Conservation (phyloP, 2,888 invertebrate genomes). For the Petrophora chlorosata region DNA sequence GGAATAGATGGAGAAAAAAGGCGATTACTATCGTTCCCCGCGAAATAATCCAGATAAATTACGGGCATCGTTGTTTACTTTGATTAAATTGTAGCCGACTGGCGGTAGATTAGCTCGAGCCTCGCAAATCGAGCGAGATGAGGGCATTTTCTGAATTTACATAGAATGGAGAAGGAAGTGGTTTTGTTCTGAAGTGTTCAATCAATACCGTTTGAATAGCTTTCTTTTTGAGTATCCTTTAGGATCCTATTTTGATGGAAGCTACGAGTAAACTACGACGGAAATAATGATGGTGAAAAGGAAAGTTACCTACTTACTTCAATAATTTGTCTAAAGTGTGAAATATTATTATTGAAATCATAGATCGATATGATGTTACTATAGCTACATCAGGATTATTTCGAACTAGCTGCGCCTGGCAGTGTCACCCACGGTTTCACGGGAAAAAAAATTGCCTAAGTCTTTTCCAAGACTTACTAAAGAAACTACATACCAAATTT, state of each 20-base stretch:
- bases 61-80: slow-evolving; percentile 79
- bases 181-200: slow-evolving; percentile 53
- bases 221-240: slow-evolving; percentile 13
- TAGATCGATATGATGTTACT: too few species aligned
- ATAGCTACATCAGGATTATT: too few species aligned
- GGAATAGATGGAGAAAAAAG: slow-evolving; percentile 71
- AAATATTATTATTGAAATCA: too few species aligned
- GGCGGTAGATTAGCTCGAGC: slow-evolving; percentile 80
- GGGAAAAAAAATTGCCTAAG: too few species aligned
- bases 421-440: too few species aligned
- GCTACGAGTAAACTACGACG: too few species aligned
- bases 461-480: too few species aligned
- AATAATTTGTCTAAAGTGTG: too few species aligned
- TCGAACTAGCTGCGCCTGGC: too few species aligned
- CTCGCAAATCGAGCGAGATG: slow-evolving; percentile 78
- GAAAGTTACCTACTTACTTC: background rate
- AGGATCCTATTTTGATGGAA: slow-evolving; percentile 6
- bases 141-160: slow-evolving; percentile 78
- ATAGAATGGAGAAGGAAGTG: slow-evolving; percentile 73
- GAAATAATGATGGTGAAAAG: background rate
- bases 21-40: slow-evolving; percentile 78
- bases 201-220: slow-evolving; percentile 44
- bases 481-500: too few species aligned
- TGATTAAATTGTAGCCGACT: slow-evolving; percentile 84
- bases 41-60: slow-evolving; percentile 83